Evolutionary conservation across 1,140 invertebrate genomes (phyloP), one percentile per base, ranked within the genome.

Genomic region (Propsilocerus akamusi): DNA sequence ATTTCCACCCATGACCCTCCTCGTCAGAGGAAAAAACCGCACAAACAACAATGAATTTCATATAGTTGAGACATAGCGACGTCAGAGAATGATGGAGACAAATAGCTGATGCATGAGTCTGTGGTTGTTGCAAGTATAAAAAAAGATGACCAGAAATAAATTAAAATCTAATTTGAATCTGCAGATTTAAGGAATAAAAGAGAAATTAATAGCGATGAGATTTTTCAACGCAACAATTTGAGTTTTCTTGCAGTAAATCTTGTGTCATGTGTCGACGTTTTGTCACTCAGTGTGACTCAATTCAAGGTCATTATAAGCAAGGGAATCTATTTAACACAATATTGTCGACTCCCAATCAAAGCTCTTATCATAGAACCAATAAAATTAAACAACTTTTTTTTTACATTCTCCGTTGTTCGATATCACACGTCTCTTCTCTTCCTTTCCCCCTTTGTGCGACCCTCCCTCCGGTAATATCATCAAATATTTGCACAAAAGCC

Each of bases 401-500:
- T n/a, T n/a, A n/a, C n/a, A n/a, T n/a, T n/a, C n/a, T n/a, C n/a
- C n/a, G n/a, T n/a, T n/a, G n/a, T n/a, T n/a, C n/a, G n/a, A n/a
- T n/a, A n/a, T n/a, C n/a, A 8, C 28, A 30, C 10, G n/a, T 30
- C n/a, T 11, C n/a, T 6, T 30, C n/a, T 30, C 28, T 30, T 11
- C n/a, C 28, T 30, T 30, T 30, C 10, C n/a, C 2, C 28, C 28
- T 30, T 30, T 30, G 6, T 30, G 6, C 28, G 28, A 30, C 28
- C n/a, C 28, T 11, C 28, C n/a, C n/a, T n/a, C n/a, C n/a, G n/a
- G 28, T 11, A 30, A 2, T 30, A 8, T 11, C 17, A 41, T 41
- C 34, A 41, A 41, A 41, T 41, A 41, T 41, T 41, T 41, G 34
- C 34, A 41, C 34, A 37, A 37, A 34, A 37, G n/a, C 32, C 32